Percentiles rank a stretch among this genome's conserved stretches.
Evolutionary conservation across 2,888 invertebrate species (phyloP).

Genomic region (Xanthorhoe designata): DNA sequence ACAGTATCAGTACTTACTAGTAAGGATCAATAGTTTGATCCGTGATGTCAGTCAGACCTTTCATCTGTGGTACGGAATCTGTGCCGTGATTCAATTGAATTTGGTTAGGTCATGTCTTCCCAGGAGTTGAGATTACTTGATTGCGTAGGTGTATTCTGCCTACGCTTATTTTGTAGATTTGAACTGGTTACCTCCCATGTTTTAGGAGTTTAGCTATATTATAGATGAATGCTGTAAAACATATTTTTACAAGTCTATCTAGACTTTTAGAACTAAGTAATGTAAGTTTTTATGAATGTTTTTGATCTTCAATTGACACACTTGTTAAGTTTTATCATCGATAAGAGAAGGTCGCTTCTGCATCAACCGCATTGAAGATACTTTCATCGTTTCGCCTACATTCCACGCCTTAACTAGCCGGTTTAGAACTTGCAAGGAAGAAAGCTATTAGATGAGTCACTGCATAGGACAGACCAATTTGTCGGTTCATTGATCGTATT

Average conservation of each 20-base stretch:
- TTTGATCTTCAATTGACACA: neutral
- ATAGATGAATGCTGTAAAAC: neutral
- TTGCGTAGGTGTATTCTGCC: conserved; percentile 21
- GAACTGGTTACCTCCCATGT: conserved; percentile 6
- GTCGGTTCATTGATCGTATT: conserved; percentile 48
- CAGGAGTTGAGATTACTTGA: conserved; percentile 10
- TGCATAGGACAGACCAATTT: conserved; percentile 46
- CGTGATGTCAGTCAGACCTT: conserved; percentile 65
- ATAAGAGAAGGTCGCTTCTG: neutral
- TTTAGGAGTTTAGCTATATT: conserved; percentile 6
- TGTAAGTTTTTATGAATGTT: neutral
- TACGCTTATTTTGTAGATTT: conserved; percentile 16
- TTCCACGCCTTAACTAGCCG: conserved; percentile 7
- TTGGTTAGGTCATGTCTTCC: conserved; percentile 3
- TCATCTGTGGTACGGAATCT: conserved; percentile 26
- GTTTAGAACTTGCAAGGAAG: conserved; percentile 25
- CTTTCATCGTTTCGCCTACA: conserved; percentile 9
- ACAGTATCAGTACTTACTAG: conserved; percentile 24
- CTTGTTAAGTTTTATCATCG: neutral
- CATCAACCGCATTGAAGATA: neutral
- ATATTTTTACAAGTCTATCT: neutral
- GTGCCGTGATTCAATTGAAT: conserved; percentile 27
- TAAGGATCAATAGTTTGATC: conserved; percentile 66
- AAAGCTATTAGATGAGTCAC: conserved; percentile 38
- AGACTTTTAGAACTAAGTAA: neutral